These are phyloP conservation scores for Drosophila kanekoi DNA, from an alignment of 2,888 invertebrate species.

Conservation along the genomic window DNA sequence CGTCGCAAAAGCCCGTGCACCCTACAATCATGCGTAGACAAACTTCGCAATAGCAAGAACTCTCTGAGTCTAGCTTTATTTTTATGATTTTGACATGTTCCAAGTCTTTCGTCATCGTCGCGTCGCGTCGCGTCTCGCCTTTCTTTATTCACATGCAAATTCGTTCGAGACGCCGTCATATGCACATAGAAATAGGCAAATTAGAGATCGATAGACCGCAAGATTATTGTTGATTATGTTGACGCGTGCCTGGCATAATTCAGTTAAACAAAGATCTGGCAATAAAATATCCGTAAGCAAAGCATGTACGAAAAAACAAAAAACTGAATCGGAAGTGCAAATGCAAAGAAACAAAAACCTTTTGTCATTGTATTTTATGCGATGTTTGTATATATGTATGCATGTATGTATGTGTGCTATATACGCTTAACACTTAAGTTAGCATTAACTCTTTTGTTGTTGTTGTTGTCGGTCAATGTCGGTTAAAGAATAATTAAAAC, in stretches of 20 bases:
- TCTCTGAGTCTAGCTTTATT: constrained; percentile 9
- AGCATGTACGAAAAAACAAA: constrained; percentile 43
- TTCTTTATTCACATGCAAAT: constrained; percentile 57
- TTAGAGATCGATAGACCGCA: constrained; percentile 41
- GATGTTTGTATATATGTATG: not conserved
- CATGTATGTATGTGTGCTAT: constrained; percentile 35
- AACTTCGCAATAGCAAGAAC: constrained; percentile 14
- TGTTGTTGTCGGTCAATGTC: constrained; percentile 67
- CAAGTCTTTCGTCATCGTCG: constrained; percentile 40
- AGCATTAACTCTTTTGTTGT: constrained; percentile 42
- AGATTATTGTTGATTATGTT: constrained; percentile 61
- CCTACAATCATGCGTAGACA: constrained; percentile 17
- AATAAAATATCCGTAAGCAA: constrained; percentile 45
- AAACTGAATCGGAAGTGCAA: constrained; percentile 72
- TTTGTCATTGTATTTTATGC: constrained; percentile 70
- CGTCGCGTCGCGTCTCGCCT: constrained; percentile 16
- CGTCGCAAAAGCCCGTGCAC: not conserved
- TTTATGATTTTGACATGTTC: constrained; percentile 10
- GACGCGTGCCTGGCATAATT: constrained; percentile 66
- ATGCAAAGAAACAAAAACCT: constrained; percentile 46
- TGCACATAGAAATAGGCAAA: constrained; percentile 47
- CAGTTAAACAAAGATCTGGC: constrained; percentile 33
- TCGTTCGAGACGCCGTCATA: constrained; percentile 24
- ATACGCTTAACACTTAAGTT: constrained; percentile 45
- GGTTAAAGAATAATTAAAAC: constrained; percentile 70